phyloP scores from a whole-genome alignment of 2,113 vertebrate genomes.

The Lathamus discolor region DNA sequence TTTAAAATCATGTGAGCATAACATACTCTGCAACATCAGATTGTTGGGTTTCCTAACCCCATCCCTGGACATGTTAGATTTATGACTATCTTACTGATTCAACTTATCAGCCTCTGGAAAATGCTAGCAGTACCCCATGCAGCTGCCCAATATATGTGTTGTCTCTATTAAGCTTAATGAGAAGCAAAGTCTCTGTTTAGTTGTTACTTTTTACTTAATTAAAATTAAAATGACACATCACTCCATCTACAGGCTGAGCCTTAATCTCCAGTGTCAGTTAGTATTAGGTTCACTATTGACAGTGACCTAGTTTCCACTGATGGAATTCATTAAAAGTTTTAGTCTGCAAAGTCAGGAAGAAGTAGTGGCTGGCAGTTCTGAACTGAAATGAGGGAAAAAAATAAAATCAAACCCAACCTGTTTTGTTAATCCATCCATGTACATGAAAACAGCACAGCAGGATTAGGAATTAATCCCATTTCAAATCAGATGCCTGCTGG shows the following conservation, averaged over 20 bases:
- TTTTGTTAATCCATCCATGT: constrained; percentile 52
- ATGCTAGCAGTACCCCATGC: not conserved
- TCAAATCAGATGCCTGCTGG: constrained; percentile 58
- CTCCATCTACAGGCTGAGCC: not conserved
- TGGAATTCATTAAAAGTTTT: constrained; percentile 59
- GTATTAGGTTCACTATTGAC: constrained; percentile 31
- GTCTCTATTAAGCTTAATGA: not conserved
- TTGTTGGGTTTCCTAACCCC: not conserved
- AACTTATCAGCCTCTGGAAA: not conserved
- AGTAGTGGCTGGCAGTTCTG: constrained; percentile 9
- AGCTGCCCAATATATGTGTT: not conserved
- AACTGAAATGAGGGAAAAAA: not conserved
- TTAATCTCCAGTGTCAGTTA: constrained; percentile 33
- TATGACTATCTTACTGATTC: not conserved
- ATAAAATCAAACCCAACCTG: not conserved
- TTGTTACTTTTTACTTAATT: constrained; percentile 26
- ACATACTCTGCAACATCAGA: not conserved
- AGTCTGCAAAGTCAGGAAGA: constrained; percentile 19
- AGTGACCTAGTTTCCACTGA: constrained; percentile 46
- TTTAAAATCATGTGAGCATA: not conserved
- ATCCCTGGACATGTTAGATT: not conserved
- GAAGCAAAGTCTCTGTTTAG: not conserved
- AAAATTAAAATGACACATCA: constrained; percentile 41
- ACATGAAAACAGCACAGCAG: constrained; percentile 47
- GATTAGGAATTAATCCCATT: constrained; percentile 51